Percentiles rank a stretch among this genome's conserved stretches.
These are phyloP conservation scores for Brienomyrus brachyistius DNA, from an alignment of 2,113 vertebrate species.

Conservation along the genomic window DNA sequence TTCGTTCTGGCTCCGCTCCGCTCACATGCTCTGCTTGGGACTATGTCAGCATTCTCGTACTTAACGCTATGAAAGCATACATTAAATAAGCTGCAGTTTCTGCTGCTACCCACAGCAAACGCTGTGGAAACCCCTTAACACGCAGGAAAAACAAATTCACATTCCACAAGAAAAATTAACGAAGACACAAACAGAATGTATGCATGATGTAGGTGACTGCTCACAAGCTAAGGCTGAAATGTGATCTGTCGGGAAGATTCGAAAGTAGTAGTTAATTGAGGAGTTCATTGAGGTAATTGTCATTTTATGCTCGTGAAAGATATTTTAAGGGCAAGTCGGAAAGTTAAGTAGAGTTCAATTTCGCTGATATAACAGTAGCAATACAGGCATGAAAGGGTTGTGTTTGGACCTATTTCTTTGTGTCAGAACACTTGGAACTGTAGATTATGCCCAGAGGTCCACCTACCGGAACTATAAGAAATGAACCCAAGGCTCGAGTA, in stretches of 20 bases:
- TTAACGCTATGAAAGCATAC: not conserved
- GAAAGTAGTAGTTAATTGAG: not conserved
- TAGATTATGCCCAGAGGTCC: not conserved
- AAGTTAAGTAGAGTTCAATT: not conserved
- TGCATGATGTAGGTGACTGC: not conserved
- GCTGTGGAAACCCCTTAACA: not conserved
- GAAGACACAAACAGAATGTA: not conserved
- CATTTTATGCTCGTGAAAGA: not conserved
- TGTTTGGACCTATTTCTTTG: not conserved
- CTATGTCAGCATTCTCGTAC: not conserved
- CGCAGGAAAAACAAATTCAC: not conserved
- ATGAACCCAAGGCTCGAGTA: not conserved
- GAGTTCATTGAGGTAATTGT: not conserved
- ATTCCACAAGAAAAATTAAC: not conserved
- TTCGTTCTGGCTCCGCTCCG: too few species aligned
- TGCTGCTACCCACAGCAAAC: not conserved
- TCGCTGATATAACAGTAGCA: not conserved
- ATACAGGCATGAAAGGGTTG: not conserved
- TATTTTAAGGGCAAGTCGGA: not conserved
- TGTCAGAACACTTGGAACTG: not conserved
- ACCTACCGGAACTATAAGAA: not conserved
- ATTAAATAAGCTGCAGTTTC: not conserved
- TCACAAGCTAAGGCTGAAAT: not conserved
- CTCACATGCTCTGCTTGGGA: not conserved
- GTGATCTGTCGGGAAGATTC: not conserved